Conservation (phyloP, 53 echinoderm and acorn worm genomes). For the Echinometra lucunter region DNA sequence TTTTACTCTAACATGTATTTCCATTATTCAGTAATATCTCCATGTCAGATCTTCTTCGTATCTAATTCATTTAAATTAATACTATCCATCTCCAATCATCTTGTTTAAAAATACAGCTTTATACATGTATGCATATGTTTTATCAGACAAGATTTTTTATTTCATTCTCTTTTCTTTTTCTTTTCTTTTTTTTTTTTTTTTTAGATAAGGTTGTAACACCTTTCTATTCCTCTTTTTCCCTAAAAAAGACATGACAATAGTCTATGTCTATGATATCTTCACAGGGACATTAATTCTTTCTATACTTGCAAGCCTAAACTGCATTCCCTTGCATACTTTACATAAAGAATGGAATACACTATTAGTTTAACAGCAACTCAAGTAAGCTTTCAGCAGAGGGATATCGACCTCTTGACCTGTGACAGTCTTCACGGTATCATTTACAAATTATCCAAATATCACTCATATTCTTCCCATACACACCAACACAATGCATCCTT, state of each 20-base stretch:
- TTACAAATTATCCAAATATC: constrained; percentile 40
- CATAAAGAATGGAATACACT: background rate
- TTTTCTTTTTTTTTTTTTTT: background rate
- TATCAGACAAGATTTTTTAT: background rate
- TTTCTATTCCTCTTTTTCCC: background rate
- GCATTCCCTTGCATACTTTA: background rate
- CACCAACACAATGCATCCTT: constrained; percentile 43
- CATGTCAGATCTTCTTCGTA: no score
- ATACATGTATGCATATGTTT: no score
- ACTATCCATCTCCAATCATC: no score
- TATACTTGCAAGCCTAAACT: background rate
- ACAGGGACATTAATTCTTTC: background rate
- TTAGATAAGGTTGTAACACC: background rate
- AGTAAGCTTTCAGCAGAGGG: constrained; percentile 9
- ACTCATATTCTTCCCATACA: background rate
- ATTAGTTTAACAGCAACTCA: background rate
- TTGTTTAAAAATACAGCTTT: no score
- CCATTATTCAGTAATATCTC: no score
- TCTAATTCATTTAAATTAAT: no score
- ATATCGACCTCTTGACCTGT: background rate
- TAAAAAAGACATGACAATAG: background rate
- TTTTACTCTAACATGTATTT: no score
- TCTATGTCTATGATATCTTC: background rate
- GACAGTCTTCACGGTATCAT: background rate
- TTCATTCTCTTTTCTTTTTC: background rate